Evolutionary conservation across 2,888 invertebrate species (phyloP).

Genomic region (Caenorhabditis sulstoni): DNA sequence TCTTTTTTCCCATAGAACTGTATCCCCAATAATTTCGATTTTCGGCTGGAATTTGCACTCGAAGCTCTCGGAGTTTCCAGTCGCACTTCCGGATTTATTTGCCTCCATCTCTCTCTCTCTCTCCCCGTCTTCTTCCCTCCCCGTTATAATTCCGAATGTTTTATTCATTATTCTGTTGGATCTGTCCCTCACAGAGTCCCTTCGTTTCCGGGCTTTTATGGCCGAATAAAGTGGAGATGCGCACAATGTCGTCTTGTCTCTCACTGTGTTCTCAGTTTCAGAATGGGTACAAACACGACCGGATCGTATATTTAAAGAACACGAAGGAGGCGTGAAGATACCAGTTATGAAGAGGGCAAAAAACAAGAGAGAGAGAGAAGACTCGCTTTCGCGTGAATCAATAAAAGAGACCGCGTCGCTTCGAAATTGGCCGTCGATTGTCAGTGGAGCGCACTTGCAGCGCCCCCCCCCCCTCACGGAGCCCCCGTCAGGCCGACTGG

Average conservation of each 20-base stretch:
- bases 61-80: not conserved
- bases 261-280: not conserved
- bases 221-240: conserved; percentile 2
- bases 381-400: too few relatives aligned
- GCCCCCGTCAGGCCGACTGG: too few relatives aligned
- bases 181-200: not conserved
- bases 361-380: too few relatives aligned
- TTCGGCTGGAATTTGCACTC: too few relatives aligned
- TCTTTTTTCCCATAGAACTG: too few relatives aligned
- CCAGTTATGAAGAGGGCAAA: too few relatives aligned
- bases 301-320: not conserved
- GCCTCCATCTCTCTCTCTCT: not conserved
- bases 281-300: not conserved
- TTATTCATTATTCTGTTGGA: not conserved
- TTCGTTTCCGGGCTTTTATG: not conserved
- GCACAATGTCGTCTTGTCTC: not conserved
- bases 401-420: too few relatives aligned
- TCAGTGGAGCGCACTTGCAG: not conserved
- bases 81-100: not conserved
- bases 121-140: not conserved
- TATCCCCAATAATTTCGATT: too few relatives aligned
- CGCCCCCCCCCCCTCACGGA: too few relatives aligned
- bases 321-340: too few relatives aligned
- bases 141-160: not conserved
- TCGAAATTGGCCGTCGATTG: not conserved